These are phyloP conservation scores for Patella caerulea DNA, from an alignment of 2,888 invertebrate genomes.

Conservation along the genomic window DNA sequence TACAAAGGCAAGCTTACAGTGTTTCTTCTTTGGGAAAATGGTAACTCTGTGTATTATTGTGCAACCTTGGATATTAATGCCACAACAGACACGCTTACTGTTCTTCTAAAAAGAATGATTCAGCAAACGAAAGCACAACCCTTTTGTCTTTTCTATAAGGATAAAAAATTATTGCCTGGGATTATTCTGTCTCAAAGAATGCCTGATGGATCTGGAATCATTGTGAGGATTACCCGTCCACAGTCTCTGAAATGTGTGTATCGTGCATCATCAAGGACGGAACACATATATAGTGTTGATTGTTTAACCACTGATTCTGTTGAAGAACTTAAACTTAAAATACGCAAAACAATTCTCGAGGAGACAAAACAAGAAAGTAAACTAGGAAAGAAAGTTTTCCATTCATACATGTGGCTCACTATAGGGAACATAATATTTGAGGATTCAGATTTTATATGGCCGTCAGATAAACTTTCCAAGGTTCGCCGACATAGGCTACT, in stretches of 20 bases:
- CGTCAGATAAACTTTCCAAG: not conserved
- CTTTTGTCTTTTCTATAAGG: not conserved
- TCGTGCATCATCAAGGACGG: not conserved
- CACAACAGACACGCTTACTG: not conserved
- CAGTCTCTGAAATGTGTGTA: not conserved
- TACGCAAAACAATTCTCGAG: not conserved
- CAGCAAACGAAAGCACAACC: not conserved
- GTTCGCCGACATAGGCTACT: not conserved
- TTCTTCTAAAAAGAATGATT: not conserved
- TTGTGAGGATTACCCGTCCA: not conserved
- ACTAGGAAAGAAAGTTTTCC: not conserved
- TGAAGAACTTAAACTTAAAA: not conserved
- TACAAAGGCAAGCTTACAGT: not conserved
- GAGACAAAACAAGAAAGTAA: not conserved
- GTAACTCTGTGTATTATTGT: not conserved
- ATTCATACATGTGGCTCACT: not conserved
- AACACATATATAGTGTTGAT: not conserved
- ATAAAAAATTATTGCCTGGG: not conserved
- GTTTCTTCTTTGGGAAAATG: not conserved
- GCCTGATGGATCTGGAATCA: not conserved
- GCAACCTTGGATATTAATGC: not conserved
- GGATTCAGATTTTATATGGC: not conserved
- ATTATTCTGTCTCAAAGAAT: not conserved
- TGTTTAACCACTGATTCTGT: not conserved
- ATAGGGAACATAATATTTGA: not conserved